Conservation (phyloP, 2,113 vertebrate species). For the Channa argus region DNA sequence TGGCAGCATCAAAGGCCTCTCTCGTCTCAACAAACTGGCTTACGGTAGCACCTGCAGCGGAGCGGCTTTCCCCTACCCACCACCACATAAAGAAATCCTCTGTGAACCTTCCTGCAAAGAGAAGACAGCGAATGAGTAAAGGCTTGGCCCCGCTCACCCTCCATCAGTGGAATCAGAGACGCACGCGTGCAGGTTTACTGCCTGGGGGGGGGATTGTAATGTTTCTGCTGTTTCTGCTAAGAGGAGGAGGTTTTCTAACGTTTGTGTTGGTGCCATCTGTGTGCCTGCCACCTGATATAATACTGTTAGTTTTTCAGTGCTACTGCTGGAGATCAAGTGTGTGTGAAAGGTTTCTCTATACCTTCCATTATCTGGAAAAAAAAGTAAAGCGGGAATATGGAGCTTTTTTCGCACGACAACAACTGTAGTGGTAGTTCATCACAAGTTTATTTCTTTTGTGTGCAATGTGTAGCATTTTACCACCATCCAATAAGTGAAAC, state of each 20-base stretch:
- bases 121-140: constrained; percentile 88
- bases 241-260: constrained; percentile 56
- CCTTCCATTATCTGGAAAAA: constrained; percentile 16
- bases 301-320: constrained; percentile 45
- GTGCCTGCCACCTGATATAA: constrained; percentile 70
- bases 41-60: constrained; percentile 89
- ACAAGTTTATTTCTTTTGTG: not conserved
- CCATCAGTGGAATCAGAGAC: constrained; percentile 37
- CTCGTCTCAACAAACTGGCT: constrained; percentile 93
- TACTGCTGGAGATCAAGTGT: constrained; percentile 45
- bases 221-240: constrained; percentile 40
- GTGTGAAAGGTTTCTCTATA: constrained; percentile 27
- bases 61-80: constrained; percentile 92
- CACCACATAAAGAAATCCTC: constrained; percentile 90
- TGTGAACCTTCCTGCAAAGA: constrained; percentile 89
- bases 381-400: constrained; percentile 4
- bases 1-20: constrained; percentile 98
- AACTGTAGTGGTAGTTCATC: constrained; percentile 12
- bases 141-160: constrained; percentile 14
- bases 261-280: constrained; percentile 64
- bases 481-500: not conserved
- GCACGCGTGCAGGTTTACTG: constrained; percentile 55
- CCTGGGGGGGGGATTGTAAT: constrained; percentile 38
- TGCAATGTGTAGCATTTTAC: constrained; percentile 60
- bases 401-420: constrained; percentile 17